Evolutionary conservation across 2,888 invertebrate genomes (phyloP), one percentile per base, ranked within the genome.

Genomic region (Nowickia ferox): DNA sequence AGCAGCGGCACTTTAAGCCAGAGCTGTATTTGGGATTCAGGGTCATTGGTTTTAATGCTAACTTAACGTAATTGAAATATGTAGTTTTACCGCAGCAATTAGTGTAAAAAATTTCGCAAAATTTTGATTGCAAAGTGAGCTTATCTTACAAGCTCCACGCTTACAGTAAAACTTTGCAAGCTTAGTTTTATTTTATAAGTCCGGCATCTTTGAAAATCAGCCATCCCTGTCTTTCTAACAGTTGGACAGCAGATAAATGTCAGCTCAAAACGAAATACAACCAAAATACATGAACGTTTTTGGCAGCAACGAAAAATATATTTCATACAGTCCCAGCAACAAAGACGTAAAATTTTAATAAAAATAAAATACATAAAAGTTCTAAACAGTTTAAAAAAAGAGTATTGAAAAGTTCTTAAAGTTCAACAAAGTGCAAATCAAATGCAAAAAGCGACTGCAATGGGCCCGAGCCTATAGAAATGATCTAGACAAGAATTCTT

Each of bases 231-330:
- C 30, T 30, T 30, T 0, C 30, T 30, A 30, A 6, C 30, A 30
- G 30, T 30, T 30, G 30, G 1, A 68, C 15, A 30, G 9, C n/a
- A 17, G 38, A 11, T 42, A 74, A 78, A 13, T 68, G 84, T 84
- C 84, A 84, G 2, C 78, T 61, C 78, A 84, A 53, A 84, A 72
- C 22, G 42, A 0, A 84, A 61, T 61, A 44, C 51, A 78, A 78
- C 59, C 72, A 84, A 78, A 77, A 77, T 82, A 71, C 57, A 71
- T 66, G 63, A 10, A 59, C n/a, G 15, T 30, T 40, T 69, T 74
- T 80, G 80, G 66, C 74, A 72, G 74, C 51, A 1, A 17, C 4
- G 40, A 61, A 59, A 57, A 48, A 59, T 61, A 42, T 44, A 84
- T 61, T 74, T 69, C 22, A 69, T 55, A 61, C 74, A 46, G 84